A percentile compares a stretch with the other conserved stretches of the same genome.
These are phyloP conservation scores for Clostera curtula DNA, from an alignment of 2,888 invertebrate genomes.

Conservation along the genomic window DNA sequence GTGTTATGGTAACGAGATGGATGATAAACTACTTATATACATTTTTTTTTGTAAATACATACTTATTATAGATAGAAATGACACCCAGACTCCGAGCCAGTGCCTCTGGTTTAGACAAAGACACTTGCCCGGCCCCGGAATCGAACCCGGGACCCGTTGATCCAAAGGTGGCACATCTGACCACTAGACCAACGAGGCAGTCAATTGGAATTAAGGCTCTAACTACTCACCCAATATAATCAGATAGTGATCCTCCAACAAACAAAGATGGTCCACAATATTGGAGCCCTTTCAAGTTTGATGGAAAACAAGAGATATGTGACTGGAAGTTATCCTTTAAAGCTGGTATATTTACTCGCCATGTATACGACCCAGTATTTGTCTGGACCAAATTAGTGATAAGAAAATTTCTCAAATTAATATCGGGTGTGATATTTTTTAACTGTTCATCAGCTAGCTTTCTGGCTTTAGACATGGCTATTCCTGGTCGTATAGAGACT, in stretches of 20 bases:
- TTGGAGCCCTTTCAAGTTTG: constrained; percentile 56
- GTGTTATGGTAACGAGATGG: too few species aligned
- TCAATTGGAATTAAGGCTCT: too few species aligned
- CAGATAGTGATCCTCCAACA: constrained; percentile 87
- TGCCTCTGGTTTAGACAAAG: too few species aligned
- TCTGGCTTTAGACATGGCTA: constrained; percentile 81
- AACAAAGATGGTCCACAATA: constrained; percentile 86
- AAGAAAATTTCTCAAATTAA: constrained; percentile 83
- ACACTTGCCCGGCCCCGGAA: too few species aligned
- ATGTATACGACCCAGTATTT: constrained; percentile 77
- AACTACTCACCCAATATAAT: constrained; percentile 88
- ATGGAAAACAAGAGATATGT: constrained; percentile 79
- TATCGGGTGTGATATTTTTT: constrained; percentile 69
- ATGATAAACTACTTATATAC: too few species aligned
- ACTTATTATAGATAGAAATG: too few species aligned
- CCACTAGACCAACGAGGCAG: too few species aligned
- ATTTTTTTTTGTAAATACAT: too few species aligned
- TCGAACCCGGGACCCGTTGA: too few species aligned
- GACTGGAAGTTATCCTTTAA: constrained; percentile 79
- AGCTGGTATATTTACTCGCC: constrained; percentile 87
- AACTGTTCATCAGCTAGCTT: constrained; percentile 78
- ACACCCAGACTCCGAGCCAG: too few species aligned
- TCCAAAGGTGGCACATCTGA: too few species aligned
- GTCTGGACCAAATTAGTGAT: constrained; percentile 88
- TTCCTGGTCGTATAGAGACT: constrained; percentile 75